These are phyloP conservation scores for Polymixis lichenea DNA, from an alignment of 2,888 invertebrate genomes.

Conservation along the genomic window DNA sequence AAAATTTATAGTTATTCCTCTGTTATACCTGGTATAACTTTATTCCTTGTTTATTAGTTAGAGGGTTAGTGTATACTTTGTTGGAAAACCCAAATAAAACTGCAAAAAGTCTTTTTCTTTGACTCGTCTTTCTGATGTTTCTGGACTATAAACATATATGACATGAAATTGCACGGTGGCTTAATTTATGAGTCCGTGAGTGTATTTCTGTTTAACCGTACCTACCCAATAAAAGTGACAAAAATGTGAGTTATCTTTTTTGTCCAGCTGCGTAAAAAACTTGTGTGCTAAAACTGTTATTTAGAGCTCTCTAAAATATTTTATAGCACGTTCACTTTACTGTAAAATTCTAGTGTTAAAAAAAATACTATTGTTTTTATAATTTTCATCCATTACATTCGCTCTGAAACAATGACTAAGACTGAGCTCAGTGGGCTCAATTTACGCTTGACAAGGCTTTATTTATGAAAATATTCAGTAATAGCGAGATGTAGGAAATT, in stretches of 20 bases:
- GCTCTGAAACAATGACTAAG: background rate
- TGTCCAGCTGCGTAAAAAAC: background rate
- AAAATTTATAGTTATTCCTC: no score
- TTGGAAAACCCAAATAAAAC: no score
- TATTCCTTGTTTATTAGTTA: no score
- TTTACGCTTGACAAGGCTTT: no score
- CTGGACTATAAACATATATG: no score
- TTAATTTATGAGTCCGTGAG: background rate
- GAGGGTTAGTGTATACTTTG: no score
- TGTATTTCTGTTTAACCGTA: background rate
- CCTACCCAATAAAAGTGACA: background rate
- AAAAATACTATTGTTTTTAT: background rate
- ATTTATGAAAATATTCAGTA: no score
- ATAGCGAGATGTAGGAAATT: no score
- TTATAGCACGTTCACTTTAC: background rate
- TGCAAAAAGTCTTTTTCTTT: no score
- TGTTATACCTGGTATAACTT: no score
- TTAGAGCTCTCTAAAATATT: background rate
- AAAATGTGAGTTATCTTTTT: background rate
- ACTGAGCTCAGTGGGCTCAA: no score
- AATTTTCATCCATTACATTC: background rate
- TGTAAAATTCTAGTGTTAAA: background rate
- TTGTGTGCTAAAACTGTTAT: background rate
- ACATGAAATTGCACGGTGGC: background rate
- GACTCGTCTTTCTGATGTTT: no score